These are phyloP conservation scores for Oxyura jamaicensis DNA, from an alignment of 2,113 vertebrate species.

Conservation along the genomic window DNA sequence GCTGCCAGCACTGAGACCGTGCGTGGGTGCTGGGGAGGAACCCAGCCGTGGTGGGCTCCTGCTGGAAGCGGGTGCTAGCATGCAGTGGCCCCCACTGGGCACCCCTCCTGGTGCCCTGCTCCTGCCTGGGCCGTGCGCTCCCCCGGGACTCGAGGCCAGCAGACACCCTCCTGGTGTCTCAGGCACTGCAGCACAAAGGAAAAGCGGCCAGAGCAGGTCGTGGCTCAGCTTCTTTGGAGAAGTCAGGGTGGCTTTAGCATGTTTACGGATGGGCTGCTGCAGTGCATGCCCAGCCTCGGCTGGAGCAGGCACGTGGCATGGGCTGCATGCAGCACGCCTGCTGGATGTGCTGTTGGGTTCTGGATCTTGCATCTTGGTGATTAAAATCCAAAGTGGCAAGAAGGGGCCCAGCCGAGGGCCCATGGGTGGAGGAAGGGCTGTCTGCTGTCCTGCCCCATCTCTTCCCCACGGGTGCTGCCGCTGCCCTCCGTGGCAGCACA, in stretches of 20 bases:
- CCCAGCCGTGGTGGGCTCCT: background rate
- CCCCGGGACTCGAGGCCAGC: background rate
- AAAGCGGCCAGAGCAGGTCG: background rate
- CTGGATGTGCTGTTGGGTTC: background rate
- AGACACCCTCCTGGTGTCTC: accelerated
- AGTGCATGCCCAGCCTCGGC: accelerated
- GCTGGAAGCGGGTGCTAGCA: background rate
- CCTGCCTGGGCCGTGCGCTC: accelerated
- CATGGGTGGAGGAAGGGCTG: background rate
- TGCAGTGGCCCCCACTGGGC: background rate
- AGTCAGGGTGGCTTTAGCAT: accelerated
- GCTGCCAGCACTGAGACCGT: background rate
- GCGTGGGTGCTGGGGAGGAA: background rate
- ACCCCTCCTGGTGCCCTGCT: background rate
- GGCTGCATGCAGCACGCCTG: accelerated
- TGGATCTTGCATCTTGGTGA: background rate
- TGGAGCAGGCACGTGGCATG: accelerated
- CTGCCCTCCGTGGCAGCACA: accelerated
- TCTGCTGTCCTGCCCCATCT: background rate
- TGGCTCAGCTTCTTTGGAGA: background rate
- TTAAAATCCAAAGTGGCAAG: background rate
- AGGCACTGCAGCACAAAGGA: background rate
- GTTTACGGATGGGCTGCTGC: accelerated
- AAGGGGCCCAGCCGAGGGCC: background rate
- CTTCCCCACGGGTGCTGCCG: background rate